These are phyloP conservation scores for Sorex araneus DNA, from an alignment of 2,113 vertebrate species.

Conservation along the genomic window DNA sequence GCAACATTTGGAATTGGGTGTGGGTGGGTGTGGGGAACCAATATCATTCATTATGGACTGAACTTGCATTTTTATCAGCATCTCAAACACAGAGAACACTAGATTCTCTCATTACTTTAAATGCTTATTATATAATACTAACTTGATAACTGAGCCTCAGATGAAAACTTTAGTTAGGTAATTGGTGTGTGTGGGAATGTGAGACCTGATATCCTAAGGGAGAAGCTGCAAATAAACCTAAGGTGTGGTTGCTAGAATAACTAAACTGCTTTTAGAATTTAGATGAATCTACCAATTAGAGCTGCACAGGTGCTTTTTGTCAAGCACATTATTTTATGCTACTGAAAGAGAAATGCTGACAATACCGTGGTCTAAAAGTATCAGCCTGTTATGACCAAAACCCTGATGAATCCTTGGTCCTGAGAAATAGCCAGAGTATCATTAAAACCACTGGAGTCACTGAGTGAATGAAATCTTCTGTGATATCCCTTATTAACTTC, in stretches of 20 bases:
- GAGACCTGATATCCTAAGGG: neutral
- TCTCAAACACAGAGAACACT: neutral
- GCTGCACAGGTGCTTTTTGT: constrained; percentile 25
- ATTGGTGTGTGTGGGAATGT: neutral
- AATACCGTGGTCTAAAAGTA: neutral
- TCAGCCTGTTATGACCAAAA: constrained; percentile 11
- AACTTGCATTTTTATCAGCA: constrained; percentile 7
- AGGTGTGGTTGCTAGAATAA: neutral
- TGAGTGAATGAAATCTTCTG: neutral
- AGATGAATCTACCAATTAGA: neutral
- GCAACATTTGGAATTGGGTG: neutral
- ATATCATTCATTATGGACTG: neutral
- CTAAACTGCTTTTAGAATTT: neutral
- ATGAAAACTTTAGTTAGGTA: neutral
- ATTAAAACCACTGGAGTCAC: neutral
- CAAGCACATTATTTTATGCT: neutral
- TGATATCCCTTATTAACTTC: neutral
- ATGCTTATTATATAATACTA: neutral
- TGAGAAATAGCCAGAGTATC: neutral
- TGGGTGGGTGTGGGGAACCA: neutral
- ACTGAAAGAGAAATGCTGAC: constrained; percentile 17
- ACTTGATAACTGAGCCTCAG: neutral
- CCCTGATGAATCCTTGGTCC: neutral
- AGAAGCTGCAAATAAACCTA: constrained; percentile 17
- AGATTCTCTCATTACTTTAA: neutral